Evolutionary conservation across 2,113 vertebrate species (phyloP).

Genomic region (Cyrtonyx montezumae): DNA sequence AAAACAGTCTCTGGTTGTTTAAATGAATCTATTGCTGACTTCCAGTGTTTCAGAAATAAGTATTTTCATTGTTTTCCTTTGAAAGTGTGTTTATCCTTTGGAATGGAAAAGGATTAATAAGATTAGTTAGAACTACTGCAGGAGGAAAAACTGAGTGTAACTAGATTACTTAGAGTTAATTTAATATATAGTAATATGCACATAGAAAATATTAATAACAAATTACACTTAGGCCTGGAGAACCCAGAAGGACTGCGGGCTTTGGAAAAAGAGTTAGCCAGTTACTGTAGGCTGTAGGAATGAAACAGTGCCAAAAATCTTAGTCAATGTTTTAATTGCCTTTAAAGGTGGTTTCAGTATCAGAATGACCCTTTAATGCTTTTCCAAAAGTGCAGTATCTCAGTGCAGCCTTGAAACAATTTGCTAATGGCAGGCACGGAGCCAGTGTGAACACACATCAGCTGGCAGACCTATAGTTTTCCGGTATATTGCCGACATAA

Average conservation of each 20-base stretch:
- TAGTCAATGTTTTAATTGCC: constrained; percentile 33
- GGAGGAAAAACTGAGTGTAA: neutral
- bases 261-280: neutral
- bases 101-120: neutral
- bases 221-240: neutral
- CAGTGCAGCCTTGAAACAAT: neutral
- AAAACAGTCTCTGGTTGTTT: too few relatives aligned
- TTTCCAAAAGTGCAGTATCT: constrained; percentile 15
- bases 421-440: neutral
- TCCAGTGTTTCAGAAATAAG: neutral
- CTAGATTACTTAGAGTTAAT: neutral
- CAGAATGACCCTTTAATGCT: neutral
- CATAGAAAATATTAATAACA: neutral
- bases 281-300: constrained; percentile 14
- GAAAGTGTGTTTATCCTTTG: neutral
- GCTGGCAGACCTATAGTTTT: neutral
- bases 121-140: neutral
- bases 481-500: neutral
- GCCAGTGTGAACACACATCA: neutral
- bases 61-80: neutral
- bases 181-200: neutral
- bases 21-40: too few relatives aligned
- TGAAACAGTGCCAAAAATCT: neutral
- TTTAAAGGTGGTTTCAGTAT: neutral
- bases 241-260: neutral